These are phyloP conservation scores for Agrilus planipennis DNA, from an alignment of 1,140 invertebrate genomes.

Conservation along the genomic window DNA sequence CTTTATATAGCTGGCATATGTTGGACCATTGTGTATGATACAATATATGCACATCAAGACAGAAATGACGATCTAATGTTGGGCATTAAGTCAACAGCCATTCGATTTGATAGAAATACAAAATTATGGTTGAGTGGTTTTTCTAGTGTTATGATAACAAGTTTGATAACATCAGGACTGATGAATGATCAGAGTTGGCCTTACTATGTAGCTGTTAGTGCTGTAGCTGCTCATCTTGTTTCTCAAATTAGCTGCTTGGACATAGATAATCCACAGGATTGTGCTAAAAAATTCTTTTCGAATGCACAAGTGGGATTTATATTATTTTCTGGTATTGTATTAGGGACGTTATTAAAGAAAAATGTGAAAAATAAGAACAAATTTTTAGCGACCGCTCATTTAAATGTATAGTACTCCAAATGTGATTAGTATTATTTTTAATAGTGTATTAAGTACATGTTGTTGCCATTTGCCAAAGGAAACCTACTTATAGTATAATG, in stretches of 20 bases:
- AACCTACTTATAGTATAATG: too few species aligned
- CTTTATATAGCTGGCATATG: conserved; percentile 79
- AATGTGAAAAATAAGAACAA: conserved; percentile 11
- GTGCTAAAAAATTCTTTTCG: conserved; percentile 79
- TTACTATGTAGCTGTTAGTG: conserved; percentile 64
- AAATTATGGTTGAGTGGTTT: conserved; percentile 72
- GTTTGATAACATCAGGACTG: conserved; percentile 50
- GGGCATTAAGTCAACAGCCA: conserved; percentile 89
- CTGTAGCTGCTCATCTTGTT: conserved; percentile 51
- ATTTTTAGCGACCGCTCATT: too few species aligned
- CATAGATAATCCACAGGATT: conserved; percentile 73
- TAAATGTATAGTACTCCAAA: too few species aligned
- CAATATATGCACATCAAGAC: conserved; percentile 95
- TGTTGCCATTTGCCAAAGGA: too few species aligned
- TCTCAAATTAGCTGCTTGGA: conserved; percentile 74
- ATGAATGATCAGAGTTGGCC: conserved; percentile 68
- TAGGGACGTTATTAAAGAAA: conserved; percentile 47
- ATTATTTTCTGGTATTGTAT: conserved; percentile 72
- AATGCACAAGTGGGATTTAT: conserved; percentile 82
- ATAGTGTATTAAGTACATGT: too few species aligned
- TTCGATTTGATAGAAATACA: conserved; percentile 78
- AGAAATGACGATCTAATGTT: conserved; percentile 77
- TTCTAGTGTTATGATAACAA: conserved; percentile 52
- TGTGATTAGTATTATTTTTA: too few species aligned
- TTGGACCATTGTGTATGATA: conserved; percentile 97